These are phyloP conservation scores for Brachystomella parvula DNA, from an alignment of 1,140 invertebrate species.

Conservation along the genomic window DNA sequence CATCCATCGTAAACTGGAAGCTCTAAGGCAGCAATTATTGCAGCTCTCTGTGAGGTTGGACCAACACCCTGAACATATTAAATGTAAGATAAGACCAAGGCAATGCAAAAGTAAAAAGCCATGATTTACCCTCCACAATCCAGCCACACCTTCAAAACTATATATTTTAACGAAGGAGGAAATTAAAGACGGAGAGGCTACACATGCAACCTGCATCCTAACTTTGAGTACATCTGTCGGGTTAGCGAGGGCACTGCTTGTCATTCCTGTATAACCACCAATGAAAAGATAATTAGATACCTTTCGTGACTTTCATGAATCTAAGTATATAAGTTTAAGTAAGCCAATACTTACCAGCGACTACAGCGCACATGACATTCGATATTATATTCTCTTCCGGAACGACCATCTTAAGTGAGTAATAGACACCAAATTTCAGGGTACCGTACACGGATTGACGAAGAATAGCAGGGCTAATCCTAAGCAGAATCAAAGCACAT, in stretches of 20 bases:
- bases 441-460: conserved; percentile 91
- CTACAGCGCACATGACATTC: conserved; percentile 76
- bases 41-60: conserved; percentile 53
- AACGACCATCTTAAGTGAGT: conserved; percentile 68
- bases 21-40: conserved; percentile 56
- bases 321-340: background rate
- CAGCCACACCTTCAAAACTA: conserved; percentile 60
- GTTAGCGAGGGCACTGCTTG: conserved; percentile 91
- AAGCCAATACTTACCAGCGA: conserved; percentile 53
- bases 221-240: conserved; percentile 98
- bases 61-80: conserved; percentile 62
- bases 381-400: conserved; percentile 63
- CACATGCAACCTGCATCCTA: conserved; percentile 64
- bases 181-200: conserved; percentile 13
- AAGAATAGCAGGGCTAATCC: conserved; percentile 82
- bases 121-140: conserved; percentile 71
- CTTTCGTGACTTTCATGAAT: background rate
- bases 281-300: conserved; percentile 28
- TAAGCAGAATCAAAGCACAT: conserved; percentile 44
- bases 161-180: conserved; percentile 33
- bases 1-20: conserved; percentile 86
- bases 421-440: conserved; percentile 93
- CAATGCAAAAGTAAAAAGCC: background rate
- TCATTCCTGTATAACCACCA: conserved; percentile 52
- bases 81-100: background rate